Percentiles rank a stretch among this genome's conserved stretches.
Conservation (phyloP, 2,888 invertebrate genomes). For the Melikaiella ostensackeni region DNA sequence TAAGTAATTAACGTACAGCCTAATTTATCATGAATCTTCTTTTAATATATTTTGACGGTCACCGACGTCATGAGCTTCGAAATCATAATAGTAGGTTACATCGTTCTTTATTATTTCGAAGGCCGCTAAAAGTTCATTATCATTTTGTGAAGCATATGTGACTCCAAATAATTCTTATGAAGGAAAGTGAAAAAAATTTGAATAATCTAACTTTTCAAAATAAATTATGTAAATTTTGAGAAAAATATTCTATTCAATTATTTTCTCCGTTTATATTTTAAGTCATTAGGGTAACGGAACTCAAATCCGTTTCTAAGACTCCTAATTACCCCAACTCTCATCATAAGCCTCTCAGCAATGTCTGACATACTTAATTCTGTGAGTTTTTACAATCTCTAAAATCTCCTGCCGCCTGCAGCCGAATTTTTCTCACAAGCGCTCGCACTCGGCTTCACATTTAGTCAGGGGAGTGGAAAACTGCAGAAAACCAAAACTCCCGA, state of each 20-base stretch:
- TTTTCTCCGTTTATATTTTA: background rate
- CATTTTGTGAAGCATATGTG: background rate
- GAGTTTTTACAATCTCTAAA: too few relatives aligned
- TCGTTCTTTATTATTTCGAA: background rate
- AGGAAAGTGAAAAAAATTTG: background rate
- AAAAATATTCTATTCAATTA: background rate
- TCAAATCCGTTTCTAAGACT: too few relatives aligned
- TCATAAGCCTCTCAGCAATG: too few relatives aligned
- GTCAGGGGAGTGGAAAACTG: too few relatives aligned
- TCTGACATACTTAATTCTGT: too few relatives aligned
- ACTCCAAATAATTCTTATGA: background rate
- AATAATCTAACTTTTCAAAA: background rate
- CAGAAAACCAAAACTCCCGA: too few relatives aligned
- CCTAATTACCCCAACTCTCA: too few relatives aligned
- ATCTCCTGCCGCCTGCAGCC: too few relatives aligned
- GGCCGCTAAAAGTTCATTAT: background rate
- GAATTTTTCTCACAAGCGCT: too few relatives aligned
- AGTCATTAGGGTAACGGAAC: too few relatives aligned
- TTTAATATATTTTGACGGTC: constrained; percentile 2
- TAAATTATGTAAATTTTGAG: too few relatives aligned
- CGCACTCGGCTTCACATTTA: too few relatives aligned
- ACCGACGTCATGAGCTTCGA: constrained; percentile 15
- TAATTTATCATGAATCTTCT: background rate
- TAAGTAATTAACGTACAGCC: constrained; percentile 12
- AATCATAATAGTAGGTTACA: constrained; percentile 20